Evolutionary conservation across 1,140 invertebrate species (phyloP).

Genomic region (Pseudomyrmex gracilis): DNA sequence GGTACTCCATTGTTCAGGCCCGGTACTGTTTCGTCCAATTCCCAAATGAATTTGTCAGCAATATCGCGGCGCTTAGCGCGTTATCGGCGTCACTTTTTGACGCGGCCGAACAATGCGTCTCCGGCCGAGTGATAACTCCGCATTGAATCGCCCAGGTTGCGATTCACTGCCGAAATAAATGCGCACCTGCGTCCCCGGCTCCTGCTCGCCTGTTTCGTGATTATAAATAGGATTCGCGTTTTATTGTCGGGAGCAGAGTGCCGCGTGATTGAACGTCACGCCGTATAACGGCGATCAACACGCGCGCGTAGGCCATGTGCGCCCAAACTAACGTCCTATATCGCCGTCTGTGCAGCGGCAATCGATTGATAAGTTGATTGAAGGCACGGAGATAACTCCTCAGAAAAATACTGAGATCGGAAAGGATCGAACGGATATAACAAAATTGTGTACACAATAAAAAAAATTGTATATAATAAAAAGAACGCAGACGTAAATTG

Average conservation of each 20-base stretch:
- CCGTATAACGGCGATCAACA: conserved; percentile 1
- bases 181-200: conserved; percentile 61
- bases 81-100: conserved; percentile 68
- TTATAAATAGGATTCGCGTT: conserved; percentile 73
- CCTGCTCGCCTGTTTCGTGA: conserved; percentile 49
- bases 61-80: conserved; percentile 52
- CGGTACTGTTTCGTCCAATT: conserved; percentile 48
- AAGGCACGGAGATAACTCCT: background rate
- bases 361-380: conserved; percentile 19
- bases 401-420: background rate
- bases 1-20: conserved; percentile 44
- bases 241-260: conserved; percentile 63
- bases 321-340: conserved; percentile 1
- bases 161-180: conserved; percentile 66
- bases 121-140: conserved; percentile 66
- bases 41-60: conserved; percentile 48
- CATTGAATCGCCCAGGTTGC: conserved; percentile 66
- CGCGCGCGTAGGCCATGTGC: background rate
- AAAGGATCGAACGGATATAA: background rate
- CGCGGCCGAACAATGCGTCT: conserved; percentile 56
- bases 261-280: conserved; percentile 55
- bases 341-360: background rate
- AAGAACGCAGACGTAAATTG: too few relatives aligned
- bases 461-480: too few relatives aligned
- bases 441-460: too few relatives aligned